Evolutionary conservation across 1,140 invertebrate species (phyloP).

Genomic region (Eueides isabella): DNA sequence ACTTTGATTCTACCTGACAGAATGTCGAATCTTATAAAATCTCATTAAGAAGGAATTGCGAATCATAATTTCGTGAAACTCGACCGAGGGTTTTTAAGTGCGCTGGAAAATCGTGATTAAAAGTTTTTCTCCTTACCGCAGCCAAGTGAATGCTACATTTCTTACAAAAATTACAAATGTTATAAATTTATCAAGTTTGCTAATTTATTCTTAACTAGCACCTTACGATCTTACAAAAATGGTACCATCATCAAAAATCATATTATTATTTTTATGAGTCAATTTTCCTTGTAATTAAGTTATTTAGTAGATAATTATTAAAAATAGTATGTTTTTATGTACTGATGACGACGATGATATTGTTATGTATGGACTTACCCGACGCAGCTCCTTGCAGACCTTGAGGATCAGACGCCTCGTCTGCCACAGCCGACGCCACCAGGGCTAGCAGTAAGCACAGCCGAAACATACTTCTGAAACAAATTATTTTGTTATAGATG

Average conservation of each 20-base stretch:
- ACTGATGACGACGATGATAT: too few species aligned
- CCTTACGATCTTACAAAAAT: not conserved
- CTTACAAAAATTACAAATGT: not conserved
- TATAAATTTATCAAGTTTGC: not conserved
- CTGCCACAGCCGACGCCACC: conserved; percentile 43
- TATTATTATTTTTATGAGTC: not conserved
- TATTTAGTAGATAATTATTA: not conserved
- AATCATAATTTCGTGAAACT: conserved; percentile 33
- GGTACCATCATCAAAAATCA: not conserved
- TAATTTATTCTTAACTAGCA: not conserved
- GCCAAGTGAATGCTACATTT: conserved; percentile 3
- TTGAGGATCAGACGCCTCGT: conserved; percentile 61
- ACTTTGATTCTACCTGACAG: conserved; percentile 15
- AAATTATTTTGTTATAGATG: not conserved
- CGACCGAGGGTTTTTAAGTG: conserved; percentile 24
- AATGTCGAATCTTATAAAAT: conserved; percentile 28
- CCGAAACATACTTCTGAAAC: conserved; percentile 35
- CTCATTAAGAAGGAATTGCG: conserved; percentile 32
- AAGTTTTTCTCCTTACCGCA: conserved; percentile 22
- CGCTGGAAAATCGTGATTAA: conserved; percentile 31
- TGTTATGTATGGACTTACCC: conserved; percentile 42
- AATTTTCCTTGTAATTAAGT: not conserved
- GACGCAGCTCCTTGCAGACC: conserved; percentile 51
- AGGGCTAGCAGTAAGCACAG: conserved; percentile 47
- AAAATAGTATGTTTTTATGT: too few species aligned